Percentiles rank a stretch among this genome's conserved stretches.
phyloP scores from a whole-genome alignment of 2,113 vertebrate genomes.

The Hiodon tergisus region DNA sequence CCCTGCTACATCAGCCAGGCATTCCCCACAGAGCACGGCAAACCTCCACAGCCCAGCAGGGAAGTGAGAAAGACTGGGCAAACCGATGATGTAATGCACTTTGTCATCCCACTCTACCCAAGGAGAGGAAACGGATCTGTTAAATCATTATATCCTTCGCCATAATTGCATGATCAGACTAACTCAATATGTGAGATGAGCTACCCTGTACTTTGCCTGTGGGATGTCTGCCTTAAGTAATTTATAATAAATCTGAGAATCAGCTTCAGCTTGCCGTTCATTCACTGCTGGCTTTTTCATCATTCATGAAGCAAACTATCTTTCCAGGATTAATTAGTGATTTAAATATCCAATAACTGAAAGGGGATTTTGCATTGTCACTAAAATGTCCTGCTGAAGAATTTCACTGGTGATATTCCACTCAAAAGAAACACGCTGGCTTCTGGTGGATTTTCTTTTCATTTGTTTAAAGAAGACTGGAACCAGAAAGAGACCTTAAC shows the following conservation, averaged over 20 bases:
- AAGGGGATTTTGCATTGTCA: slow-evolving; percentile 56
- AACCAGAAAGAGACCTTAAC: slow-evolving; percentile 63
- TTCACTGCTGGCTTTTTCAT: not conserved
- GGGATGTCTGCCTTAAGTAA: slow-evolving; percentile 25
- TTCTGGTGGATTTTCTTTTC: slow-evolving; percentile 56
- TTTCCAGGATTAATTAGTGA: slow-evolving; percentile 48
- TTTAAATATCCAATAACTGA: slow-evolving; percentile 48
- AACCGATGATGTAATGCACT: slow-evolving; percentile 56
- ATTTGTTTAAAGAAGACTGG: slow-evolving; percentile 60
- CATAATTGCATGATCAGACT: not conserved
- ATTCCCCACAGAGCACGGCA: slow-evolving; percentile 22
- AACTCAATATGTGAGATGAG: not conserved
- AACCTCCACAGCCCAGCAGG: not conserved
- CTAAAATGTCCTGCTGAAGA: slow-evolving; percentile 31
- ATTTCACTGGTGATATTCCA: not conserved
- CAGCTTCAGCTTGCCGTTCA: slow-evolving; percentile 25
- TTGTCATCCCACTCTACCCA: slow-evolving; percentile 36
- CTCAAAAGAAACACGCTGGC: slow-evolving; percentile 17
- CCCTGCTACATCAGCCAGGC: slow-evolving; percentile 47
- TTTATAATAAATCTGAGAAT: slow-evolving; percentile 33
- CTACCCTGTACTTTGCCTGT: not conserved
- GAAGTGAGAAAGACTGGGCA: slow-evolving; percentile 7
- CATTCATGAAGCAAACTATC: slow-evolving; percentile 17
- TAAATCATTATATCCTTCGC: not conserved
- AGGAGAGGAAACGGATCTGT: not conserved